A percentile compares a stretch with the other conserved stretches of the same genome.
Evolutionary conservation across 2,888 invertebrate genomes (phyloP).

Genomic region (Pterostichus madidus): DNA sequence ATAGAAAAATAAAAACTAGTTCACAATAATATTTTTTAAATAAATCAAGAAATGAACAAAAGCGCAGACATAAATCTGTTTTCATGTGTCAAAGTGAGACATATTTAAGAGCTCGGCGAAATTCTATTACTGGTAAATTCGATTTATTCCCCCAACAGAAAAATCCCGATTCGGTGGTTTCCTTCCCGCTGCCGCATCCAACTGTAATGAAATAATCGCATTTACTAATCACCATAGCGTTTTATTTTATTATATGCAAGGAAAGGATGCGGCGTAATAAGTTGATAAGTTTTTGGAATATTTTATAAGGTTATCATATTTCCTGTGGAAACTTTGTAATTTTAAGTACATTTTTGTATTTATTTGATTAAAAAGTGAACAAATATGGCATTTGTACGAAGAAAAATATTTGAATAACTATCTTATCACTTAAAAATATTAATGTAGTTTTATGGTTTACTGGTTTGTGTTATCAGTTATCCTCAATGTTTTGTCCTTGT

Average conservation of each 20-base stretch:
- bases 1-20: too few relatives aligned
- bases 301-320: background rate
- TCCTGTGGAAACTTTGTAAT: background rate
- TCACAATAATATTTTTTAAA: too few relatives aligned
- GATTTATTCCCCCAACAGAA: conserved; percentile 28
- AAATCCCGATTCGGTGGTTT: conserved; percentile 22
- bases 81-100: conserved; percentile 12
- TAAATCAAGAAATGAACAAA: too few relatives aligned
- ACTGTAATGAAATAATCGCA: conserved; percentile 17
- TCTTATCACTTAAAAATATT: background rate
- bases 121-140: conserved; percentile 39
- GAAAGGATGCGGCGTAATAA: conserved; percentile 16
- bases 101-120: conserved; percentile 7
- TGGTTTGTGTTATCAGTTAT: background rate
- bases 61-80: too few relatives aligned
- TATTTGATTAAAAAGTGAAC: too few relatives aligned
- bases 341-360: too few relatives aligned
- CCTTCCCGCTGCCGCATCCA: background rate
- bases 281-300: background rate
- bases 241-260: conserved; percentile 1
- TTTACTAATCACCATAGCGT: conserved; percentile 15
- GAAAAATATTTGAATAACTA: too few relatives aligned
- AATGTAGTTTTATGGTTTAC: too few relatives aligned
- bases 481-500: background rate
- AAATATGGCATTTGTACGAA: too few relatives aligned